A percentile compares a stretch with the other conserved stretches of the same genome.
Conservation (phyloP, 2,113 vertebrate genomes). For the Gobius niger region DNA sequence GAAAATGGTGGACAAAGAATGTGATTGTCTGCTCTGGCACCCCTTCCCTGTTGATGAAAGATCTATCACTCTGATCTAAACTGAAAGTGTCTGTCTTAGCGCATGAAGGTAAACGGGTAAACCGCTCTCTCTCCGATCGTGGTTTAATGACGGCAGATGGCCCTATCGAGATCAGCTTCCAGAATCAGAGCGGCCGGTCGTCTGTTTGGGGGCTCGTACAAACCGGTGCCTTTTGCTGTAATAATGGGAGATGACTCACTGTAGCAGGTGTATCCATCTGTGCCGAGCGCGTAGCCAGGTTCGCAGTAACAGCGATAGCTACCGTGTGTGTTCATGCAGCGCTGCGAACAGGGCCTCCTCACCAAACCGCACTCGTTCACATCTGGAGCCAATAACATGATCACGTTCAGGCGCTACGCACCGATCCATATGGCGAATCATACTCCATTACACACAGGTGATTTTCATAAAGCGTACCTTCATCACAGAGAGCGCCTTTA, state of each 20-base stretch:
- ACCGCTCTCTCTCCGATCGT: slow-evolving; percentile 22
- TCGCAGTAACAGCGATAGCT: slow-evolving; percentile 75
- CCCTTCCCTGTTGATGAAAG: too few species aligned
- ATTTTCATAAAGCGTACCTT: slow-evolving; percentile 65
- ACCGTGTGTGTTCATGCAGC: slow-evolving; percentile 75
- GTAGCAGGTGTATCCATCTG: slow-evolving; percentile 69
- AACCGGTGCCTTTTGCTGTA: background rate
- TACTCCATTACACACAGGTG: slow-evolving; percentile 48
- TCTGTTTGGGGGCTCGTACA: background rate
- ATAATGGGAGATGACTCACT: slow-evolving; percentile 55
- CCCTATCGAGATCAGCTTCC: slow-evolving; percentile 11
- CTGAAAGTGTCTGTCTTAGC: slow-evolving; percentile 19
- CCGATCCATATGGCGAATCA: slow-evolving; percentile 48
- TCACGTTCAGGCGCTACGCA: slow-evolving; percentile 38
- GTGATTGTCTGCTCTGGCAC: too few species aligned
- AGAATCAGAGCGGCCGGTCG: slow-evolving; percentile 18
- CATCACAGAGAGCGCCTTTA: slow-evolving; percentile 60
- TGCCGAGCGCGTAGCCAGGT: slow-evolving; percentile 62
- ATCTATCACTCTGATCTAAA: slow-evolving; percentile 25
- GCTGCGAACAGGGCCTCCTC: slow-evolving; percentile 66
- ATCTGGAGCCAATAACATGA: slow-evolving; percentile 70
- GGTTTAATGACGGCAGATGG: slow-evolving; percentile 34
- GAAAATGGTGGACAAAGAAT: too few species aligned
- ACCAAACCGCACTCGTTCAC: slow-evolving; percentile 74
- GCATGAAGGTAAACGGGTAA: slow-evolving; percentile 29